Evolutionary conservation across 2,113 vertebrate species (phyloP), one percentile per base, ranked within the genome.

Genomic region (Cichladusa arquata): DNA sequence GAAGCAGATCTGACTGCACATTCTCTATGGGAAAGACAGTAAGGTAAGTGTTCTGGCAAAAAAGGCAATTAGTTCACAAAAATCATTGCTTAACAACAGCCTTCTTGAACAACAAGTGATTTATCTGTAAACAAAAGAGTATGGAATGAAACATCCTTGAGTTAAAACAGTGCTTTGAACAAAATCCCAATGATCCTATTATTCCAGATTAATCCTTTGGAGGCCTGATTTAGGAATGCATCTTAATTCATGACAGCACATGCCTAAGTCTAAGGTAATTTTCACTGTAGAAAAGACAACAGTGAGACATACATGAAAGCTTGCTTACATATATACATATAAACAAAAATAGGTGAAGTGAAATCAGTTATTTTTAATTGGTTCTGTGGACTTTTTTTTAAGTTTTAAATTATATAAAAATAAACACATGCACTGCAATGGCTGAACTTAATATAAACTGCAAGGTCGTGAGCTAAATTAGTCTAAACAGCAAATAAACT

Each of bases 1-100:
- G 97, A 71, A 98, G 98, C 83, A 98, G 96, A 90, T 98, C 97
- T 53, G 98, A 97, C 40, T 97, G 95, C 79, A 98, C 98, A 5
- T 38, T 18, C 38, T 96, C 98, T 98, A 93, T 22, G 95, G 92
- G 8, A 72, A 94, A 90, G 90, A 93, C 86, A 88, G 26, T 29
- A 60, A 81, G 62, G 9, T 95, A 70, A 86, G 45, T 57, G 62
- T 50, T 62, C 91, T 71, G 47, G 86, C 76, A 72, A 81, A 92
- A 17, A 17, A 79, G 86, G 57, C 73, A 71, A 48, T 51, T 38
- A n/a, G 4, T 79, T 81, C 36, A 84, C 51, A 96, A 95, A 96
- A 95, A 91, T 93, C 44, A 85, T 40, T 80, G 64, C 51, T 90
- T 67, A 96, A 91, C 50, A 95, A 93, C 57, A 95, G 78, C 58